Percentiles rank a stretch among this genome's conserved stretches.
Conservation (phyloP, 2,888 invertebrate species). For the Metellina segmentata region DNA sequence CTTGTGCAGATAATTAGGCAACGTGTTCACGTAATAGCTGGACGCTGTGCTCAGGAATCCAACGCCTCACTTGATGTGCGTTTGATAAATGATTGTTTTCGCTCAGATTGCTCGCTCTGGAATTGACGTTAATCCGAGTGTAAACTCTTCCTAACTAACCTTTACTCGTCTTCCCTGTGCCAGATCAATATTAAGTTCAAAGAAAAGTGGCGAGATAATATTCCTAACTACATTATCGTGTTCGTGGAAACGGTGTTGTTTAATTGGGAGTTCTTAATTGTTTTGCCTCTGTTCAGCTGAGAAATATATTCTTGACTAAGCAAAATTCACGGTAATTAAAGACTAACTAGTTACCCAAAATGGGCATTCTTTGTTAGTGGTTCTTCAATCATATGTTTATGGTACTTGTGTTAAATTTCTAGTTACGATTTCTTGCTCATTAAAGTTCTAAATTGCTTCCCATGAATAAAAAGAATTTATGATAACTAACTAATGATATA, state of each 20-base stretch:
- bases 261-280: neutral
- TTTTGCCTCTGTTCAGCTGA: neutral
- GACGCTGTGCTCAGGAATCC: neutral
- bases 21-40: neutral
- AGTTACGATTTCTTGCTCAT: too few relatives aligned
- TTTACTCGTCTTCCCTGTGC: too few relatives aligned
- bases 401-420: too few relatives aligned
- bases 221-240: neutral
- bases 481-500: too few relatives aligned
- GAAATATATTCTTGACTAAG: neutral
- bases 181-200: neutral
- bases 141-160: neutral
- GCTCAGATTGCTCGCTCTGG: neutral
- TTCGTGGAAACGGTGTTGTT: neutral
- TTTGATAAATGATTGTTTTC: constrained; percentile 25
- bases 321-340: neutral
- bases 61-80: neutral
- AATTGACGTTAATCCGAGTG: neutral
- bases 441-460: too few relatives aligned
- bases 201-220: neutral
- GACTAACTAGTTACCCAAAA: too few relatives aligned
- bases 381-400: too few relatives aligned
- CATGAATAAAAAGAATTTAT: too few relatives aligned
- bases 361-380: too few relatives aligned
- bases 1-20: constrained; percentile 28